phyloP scores from a whole-genome alignment of 2,113 vertebrate species.

The Periophthalmodon schlosseri region DNA sequence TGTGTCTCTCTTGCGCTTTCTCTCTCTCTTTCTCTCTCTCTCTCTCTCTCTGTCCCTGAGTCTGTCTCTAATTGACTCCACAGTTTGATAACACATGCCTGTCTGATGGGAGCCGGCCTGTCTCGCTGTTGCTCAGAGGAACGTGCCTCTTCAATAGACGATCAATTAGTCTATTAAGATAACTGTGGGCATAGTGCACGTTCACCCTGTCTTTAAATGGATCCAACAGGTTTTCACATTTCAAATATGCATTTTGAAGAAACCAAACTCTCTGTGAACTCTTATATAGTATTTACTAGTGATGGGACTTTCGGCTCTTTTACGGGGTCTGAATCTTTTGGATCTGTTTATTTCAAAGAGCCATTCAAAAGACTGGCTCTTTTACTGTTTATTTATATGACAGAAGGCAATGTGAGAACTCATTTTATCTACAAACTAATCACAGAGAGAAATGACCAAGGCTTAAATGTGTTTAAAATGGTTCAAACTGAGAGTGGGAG shows the following conservation, averaged over 20 bases:
- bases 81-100: conserved; percentile 79
- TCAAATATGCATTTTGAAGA: background rate
- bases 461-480: no score
- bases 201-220: conserved; percentile 51
- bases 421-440: no score
- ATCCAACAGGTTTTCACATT: conserved; percentile 28
- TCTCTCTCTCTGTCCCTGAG: conserved; percentile 54
- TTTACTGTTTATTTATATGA: no score
- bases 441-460: no score
- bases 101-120: conserved; percentile 79
- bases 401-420: no score
- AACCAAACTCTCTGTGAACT: background rate
- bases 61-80: conserved; percentile 77
- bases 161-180: conserved; percentile 82
- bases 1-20: conserved; percentile 13
- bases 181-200: conserved; percentile 66
- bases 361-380: no score
- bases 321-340: no score
- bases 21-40: conserved; percentile 38
- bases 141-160: conserved; percentile 77
- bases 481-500: no score
- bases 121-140: conserved; percentile 78
- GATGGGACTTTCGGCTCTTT: no score
- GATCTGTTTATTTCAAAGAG: no score
- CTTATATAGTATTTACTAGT: no score